Evolutionary conservation across 2,113 vertebrate species (phyloP), one percentile per base, ranked within the genome.

Genomic region (Peromyscus maniculatus): DNA sequence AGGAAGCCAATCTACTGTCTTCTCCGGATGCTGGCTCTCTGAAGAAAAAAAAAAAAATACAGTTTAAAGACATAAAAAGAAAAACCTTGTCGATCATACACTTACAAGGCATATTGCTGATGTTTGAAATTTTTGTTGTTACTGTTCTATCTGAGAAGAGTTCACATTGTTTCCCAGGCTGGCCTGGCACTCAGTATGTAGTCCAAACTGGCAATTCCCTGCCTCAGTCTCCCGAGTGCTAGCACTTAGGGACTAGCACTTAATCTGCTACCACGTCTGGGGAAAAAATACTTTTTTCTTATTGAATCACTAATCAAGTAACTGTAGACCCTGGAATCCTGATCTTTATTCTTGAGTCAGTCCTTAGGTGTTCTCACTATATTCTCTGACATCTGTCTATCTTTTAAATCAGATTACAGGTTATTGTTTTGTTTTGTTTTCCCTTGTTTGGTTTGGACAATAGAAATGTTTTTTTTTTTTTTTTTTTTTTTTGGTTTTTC

Each of bases 261-360:
- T 52, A 78, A 52, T 52, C 46, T 78, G 26, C 26, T 11, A 74
- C 71, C 26, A 52, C 0, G 46, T 26, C 24, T 52, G 77, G 21
- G 22, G 19, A 8, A 75, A 4, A 4, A 67, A 24, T 17, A 5
- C 43, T 92, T 64, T 90, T 87, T 86, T 31, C 46, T 89, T 33
- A 89, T 17, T 74, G 33, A 93, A 87, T 92, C 52, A 79, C 69
- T 79, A 95, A 86, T 39, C 26, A 89, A 89, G 84, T 83, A 83
- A 86, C 26, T 36, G 17, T 31, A 66, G 69, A 89, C 24, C 36
- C 31, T 84, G 67, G 72, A 72, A 19, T 87, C 66, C 39, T 92
- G 16, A 52, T 91, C 21, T 74, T 39, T 89, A 46, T 67, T 75
- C 43, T 77, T 49, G 26, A 49, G 43, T 49, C 36, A 77, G 22